These are phyloP conservation scores for Phenganax subtilis DNA, from an alignment of 92 coral and sea anemone species.

Conservation along the genomic window DNA sequence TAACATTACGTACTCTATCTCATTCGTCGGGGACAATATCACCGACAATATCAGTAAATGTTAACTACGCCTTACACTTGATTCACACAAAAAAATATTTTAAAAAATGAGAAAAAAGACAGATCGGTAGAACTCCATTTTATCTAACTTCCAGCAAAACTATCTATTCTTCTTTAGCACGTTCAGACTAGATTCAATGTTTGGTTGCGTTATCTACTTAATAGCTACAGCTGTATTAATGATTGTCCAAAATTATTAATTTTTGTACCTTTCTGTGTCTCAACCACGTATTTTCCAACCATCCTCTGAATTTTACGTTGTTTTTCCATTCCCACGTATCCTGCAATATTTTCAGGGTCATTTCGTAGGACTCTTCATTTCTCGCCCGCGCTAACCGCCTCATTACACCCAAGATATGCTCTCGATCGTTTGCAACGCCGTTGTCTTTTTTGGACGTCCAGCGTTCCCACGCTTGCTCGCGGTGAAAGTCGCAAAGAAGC, in stretches of 20 bases:
- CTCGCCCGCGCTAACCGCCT: conserved; percentile 22
- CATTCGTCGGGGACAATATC: too few relatives aligned
- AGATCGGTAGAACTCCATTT: too few relatives aligned
- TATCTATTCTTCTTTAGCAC: too few relatives aligned
- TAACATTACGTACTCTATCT: too few relatives aligned
- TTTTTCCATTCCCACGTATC: conserved; percentile 18
- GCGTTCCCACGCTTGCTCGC: conserved; percentile 62
- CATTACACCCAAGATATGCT: conserved; percentile 32
- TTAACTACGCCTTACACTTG: too few relatives aligned
- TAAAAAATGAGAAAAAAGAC: too few relatives aligned
- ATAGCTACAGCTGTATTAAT: neutral
- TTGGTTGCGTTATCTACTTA: too few relatives aligned
- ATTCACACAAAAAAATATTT: too few relatives aligned
- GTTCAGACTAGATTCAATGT: too few relatives aligned
- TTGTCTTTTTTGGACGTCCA: conserved; percentile 40
- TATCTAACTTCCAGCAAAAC: too few relatives aligned
- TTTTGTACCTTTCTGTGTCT: conserved; percentile 24
- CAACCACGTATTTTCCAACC: conserved; percentile 49
- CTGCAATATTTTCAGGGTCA: conserved; percentile 23
- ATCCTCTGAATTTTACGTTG: conserved; percentile 27
- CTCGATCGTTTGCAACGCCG: conserved; percentile 23
- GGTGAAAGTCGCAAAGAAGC: conserved; percentile 53
- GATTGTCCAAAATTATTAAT: neutral
- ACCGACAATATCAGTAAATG: too few relatives aligned
- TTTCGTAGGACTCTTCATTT: conserved; percentile 9